Evolutionary conservation across 1,140 invertebrate genomes (phyloP).

Genomic region (Hylaeus volcanicus): DNA sequence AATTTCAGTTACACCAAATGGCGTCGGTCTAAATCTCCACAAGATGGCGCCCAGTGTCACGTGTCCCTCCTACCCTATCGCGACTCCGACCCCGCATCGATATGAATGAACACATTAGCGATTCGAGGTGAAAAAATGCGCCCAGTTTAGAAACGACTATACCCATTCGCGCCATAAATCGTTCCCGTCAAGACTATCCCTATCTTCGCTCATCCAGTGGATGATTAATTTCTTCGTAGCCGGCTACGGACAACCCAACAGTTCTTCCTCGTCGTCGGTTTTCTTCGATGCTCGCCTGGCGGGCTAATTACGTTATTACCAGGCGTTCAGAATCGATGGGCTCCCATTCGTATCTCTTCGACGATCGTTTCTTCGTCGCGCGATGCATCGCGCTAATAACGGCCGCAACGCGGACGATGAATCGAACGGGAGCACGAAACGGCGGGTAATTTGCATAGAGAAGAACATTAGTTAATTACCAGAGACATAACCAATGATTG

Average conservation of each 20-base stretch:
- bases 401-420: conserved; percentile 12
- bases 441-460: conserved; percentile 74
- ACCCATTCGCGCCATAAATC: conserved; percentile 26
- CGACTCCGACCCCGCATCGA: too few species aligned
- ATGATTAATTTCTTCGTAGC: conserved; percentile 17
- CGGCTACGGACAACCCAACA: neutral
- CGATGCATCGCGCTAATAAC: conserved; percentile 51
- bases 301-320: conserved; percentile 46
- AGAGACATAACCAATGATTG: conserved; percentile 79
- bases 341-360: conserved; percentile 28
- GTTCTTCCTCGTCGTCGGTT: conserved; percentile 32
- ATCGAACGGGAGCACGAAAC: conserved; percentile 57
- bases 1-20: too few species aligned
- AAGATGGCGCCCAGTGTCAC: too few species aligned
- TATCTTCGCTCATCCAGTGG: conserved; percentile 3
- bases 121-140: neutral
- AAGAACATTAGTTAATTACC: conserved; percentile 81
- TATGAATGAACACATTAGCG: neutral
- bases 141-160: neutral
- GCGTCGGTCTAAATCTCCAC: too few species aligned
- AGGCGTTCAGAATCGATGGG: conserved; percentile 17
- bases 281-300: conserved; percentile 43
- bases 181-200: neutral
- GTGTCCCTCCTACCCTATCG: too few species aligned
- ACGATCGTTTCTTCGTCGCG: conserved; percentile 33